These are phyloP conservation scores for Poecilia latipinna DNA, from an alignment of 2,113 vertebrate species.

Conservation along the genomic window DNA sequence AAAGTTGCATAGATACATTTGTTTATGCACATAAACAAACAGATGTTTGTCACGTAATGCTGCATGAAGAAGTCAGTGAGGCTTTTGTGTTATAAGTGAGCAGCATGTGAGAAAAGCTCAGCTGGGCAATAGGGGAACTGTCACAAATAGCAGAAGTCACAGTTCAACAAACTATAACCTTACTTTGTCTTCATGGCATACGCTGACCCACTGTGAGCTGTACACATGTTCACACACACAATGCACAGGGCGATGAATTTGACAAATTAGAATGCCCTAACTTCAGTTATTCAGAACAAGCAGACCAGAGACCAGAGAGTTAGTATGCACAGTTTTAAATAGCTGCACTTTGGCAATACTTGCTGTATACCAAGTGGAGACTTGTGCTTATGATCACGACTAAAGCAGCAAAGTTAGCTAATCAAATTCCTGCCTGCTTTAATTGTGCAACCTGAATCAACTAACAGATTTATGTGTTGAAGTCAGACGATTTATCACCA, in stretches of 20 bases:
- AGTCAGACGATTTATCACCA: not conserved
- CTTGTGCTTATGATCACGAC: constrained; percentile 13
- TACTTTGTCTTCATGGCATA: constrained; percentile 26
- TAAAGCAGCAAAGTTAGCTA: constrained; percentile 8
- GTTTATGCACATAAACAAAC: not conserved
- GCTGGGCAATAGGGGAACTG: constrained; percentile 62
- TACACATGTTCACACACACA: constrained; percentile 6
- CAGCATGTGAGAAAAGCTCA: constrained; percentile 42
- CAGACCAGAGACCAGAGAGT: not conserved
- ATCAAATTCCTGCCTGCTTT: constrained; percentile 58
- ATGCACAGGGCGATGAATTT: constrained; percentile 32
- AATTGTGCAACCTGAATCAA: constrained; percentile 30
- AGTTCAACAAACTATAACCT: constrained; percentile 17
- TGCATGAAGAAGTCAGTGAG: not conserved
- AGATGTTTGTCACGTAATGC: not conserved
- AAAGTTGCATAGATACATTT: constrained; percentile 3
- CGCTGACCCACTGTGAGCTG: constrained; percentile 7
- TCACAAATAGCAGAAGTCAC: constrained; percentile 65
- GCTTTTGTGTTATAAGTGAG: constrained; percentile 7
- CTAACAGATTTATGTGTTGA: constrained; percentile 9
- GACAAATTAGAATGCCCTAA: constrained; percentile 13
- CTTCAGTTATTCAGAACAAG: constrained; percentile 1
- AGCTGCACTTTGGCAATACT: constrained; percentile 3
- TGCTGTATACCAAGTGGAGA: constrained; percentile 9
- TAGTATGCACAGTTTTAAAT: constrained; percentile 13